phyloP scores from a whole-genome alignment of 2,797 vertebrate genomes.

The Yasuhikotakia modesta region DNA sequence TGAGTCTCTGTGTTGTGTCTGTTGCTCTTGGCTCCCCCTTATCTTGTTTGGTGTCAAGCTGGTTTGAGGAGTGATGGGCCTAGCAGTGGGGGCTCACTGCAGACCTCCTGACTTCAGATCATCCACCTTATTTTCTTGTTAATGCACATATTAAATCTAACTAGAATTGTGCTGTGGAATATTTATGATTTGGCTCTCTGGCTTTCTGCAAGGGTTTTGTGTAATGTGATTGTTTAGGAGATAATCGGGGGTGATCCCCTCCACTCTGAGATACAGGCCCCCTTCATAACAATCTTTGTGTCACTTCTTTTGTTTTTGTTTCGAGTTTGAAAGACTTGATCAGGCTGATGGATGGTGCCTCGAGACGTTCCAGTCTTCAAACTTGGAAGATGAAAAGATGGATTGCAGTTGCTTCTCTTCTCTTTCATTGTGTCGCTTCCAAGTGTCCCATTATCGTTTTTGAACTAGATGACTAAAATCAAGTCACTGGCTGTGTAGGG shows the following conservation, averaged over 20 bases:
- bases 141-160: conserved; percentile 69
- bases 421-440: conserved; percentile 12
- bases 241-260: conserved; percentile 38
- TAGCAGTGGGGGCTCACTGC: conserved; percentile 65
- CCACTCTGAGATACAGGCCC: conserved; percentile 21
- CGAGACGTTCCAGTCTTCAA: conserved; percentile 23
- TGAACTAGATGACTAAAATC: conserved; percentile 21
- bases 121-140: conserved; percentile 69
- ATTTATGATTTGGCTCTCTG: conserved; percentile 66
- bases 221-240: conserved; percentile 67
- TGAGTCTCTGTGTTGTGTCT: conserved; percentile 51
- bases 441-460: conserved; percentile 13
- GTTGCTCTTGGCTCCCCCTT: conserved; percentile 70
- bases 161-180: conserved; percentile 69
- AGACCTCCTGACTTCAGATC: conserved; percentile 61
- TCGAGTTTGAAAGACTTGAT: conserved; percentile 50
- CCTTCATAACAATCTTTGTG: conserved; percentile 51
- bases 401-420: conserved; percentile 23
- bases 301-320: conserved; percentile 57
- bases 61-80: conserved; percentile 69
- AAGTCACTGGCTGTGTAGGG: neutral
- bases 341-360: conserved; percentile 42
- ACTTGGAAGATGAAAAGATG: conserved; percentile 48
- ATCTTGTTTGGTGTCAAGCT: conserved; percentile 69
- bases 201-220: conserved; percentile 62